Conservation (phyloP, 2,888 invertebrate genomes). For the Apotomis betuletana region DNA sequence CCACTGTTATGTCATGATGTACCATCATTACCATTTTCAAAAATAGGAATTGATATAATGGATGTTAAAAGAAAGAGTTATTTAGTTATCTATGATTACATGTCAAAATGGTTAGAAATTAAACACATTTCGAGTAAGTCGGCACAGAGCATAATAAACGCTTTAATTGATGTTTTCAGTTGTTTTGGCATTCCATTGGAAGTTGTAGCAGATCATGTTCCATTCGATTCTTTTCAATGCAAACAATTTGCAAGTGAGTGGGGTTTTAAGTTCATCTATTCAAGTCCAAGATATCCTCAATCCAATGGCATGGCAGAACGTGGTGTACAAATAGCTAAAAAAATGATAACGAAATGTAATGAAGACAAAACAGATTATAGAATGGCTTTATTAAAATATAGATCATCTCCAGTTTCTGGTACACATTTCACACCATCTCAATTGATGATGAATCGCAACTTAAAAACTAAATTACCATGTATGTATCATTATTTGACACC, state of each 20-base stretch:
- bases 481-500: background rate
- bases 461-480: conserved; percentile 1
- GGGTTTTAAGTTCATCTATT: too few species aligned
- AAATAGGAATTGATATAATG: conserved; percentile 38
- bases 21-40: conserved; percentile 43
- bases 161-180: conserved; percentile 40
- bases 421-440: too few species aligned
- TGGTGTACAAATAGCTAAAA: too few species aligned
- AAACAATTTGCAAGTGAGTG: background rate
- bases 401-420: too few species aligned
- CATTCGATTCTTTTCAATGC: conserved; percentile 31
- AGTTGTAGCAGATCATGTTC: conserved; percentile 37
- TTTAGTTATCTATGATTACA: conserved; percentile 36
- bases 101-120: conserved; percentile 10
- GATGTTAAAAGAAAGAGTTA: conserved; percentile 37
- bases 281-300: too few species aligned
- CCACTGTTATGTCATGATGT: conserved; percentile 42
- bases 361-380: background rate
- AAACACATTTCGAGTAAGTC: conserved; percentile 10
- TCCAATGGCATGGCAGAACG: too few species aligned
- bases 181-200: conserved; percentile 41
- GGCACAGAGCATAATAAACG: too few species aligned
- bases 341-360: too few species aligned
- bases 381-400: background rate
- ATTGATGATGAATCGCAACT: background rate